Percentiles rank a stretch among this genome's conserved stretches.
These are phyloP conservation scores for Phalacrocorax pelagicus DNA, from an alignment of 2,113 vertebrate genomes.

Conservation along the genomic window DNA sequence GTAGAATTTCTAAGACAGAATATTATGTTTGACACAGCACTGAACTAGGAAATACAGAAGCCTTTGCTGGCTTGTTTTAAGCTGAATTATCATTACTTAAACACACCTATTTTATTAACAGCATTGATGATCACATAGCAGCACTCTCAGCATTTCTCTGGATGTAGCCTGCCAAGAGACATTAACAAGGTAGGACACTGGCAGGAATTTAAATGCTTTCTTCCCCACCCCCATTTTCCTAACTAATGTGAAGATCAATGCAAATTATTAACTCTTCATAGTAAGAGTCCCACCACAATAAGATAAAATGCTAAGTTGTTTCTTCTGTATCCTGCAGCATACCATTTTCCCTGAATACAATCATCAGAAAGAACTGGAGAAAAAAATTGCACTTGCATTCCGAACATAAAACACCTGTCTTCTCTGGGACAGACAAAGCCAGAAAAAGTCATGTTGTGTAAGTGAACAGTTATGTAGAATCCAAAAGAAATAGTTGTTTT, in stretches of 20 bases:
- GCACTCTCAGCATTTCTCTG: not conserved
- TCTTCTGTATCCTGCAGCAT: not conserved
- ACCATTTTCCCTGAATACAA: not conserved
- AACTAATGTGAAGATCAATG: not conserved
- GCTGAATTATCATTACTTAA: not conserved
- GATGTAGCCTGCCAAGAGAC: not conserved
- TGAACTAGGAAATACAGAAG: not conserved
- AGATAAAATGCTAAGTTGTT: not conserved
- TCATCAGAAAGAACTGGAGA: not conserved
- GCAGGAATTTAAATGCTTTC: not conserved
- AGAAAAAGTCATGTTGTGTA: not conserved
- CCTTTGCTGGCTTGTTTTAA: not conserved
- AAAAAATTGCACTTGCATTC: not conserved
- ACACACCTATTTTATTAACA: not conserved
- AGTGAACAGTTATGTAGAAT: not conserved
- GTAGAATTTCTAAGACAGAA: slow-evolving; percentile 19
- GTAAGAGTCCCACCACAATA: not conserved
- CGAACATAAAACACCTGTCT: not conserved
- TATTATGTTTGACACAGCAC: not conserved
- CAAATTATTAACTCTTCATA: slow-evolving; percentile 12
- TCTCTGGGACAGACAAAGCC: not conserved
- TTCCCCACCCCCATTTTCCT: not conserved
- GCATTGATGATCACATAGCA: not conserved
- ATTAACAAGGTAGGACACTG: not conserved
- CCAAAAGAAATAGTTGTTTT: not conserved